Evolutionary conservation across 2,797 vertebrate species (phyloP), one percentile per base, ranked within the genome.

Genomic region (Rhinatrema bivittatum): DNA sequence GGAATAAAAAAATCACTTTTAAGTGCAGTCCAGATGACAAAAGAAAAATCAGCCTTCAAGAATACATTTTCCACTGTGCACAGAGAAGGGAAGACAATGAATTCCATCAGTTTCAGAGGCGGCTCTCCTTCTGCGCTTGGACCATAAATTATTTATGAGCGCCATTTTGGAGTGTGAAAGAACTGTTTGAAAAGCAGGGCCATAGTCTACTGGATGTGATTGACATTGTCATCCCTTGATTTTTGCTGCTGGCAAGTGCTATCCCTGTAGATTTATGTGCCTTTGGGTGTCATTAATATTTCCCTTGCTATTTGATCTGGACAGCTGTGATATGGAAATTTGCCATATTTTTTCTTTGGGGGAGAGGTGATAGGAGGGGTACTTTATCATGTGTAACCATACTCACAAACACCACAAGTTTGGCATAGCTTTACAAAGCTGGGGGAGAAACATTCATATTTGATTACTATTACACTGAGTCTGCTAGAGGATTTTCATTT

Each of bases 121-220:
- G 78, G 55, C 64, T 55, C 53, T 74, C 66, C 48, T 71, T 74
- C 50, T 70, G 53, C 75, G 54, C 38, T 68, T 64, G 39, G 48
- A 62, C 52, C 50, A 86, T 87, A 60, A 80, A 89, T 87, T 87
- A 86, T 88, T 87, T 86, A 87, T 86, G 65, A 81, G 60, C 56
- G 64, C 72, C 68, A 73, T 79, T 82, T 85, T 68, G 23, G 6
- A 80, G 68, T 68, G 72, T 72, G 76, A 86, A 84, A 82, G 74
- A 76, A 60, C 64, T 80, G 76, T 82, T 83, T 87, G 78, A 88
- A 86, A 87, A 83, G 72, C 72, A 75, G 84, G 86, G 85, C 72
- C 77, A 73, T 71, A 69, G 58, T 66, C 74, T 81, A 76, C 81
- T 78, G 76, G 61, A 78, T 80, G 63, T 85, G 85, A 87, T 77